Conservation (phyloP, 2,113 vertebrate genomes). For the Brachionichthys hirsutus region DNA sequence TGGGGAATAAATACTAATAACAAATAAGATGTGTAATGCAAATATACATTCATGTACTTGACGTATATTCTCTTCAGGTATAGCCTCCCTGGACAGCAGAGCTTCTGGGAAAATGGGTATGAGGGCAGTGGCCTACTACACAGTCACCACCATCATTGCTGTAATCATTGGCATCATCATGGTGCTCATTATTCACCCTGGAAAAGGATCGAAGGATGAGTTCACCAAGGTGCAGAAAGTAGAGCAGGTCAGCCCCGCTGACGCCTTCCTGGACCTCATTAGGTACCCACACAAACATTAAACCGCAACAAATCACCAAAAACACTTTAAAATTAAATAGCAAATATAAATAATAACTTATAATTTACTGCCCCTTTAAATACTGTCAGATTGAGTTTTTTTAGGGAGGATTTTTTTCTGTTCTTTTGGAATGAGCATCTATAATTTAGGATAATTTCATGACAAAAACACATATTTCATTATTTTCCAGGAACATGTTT, state of each 20-base stretch:
- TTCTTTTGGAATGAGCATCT: not conserved
- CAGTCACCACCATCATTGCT: constrained; percentile 93
- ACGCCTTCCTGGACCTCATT: constrained; percentile 96
- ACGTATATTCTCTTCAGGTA: constrained; percentile 75
- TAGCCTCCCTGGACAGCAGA: constrained; percentile 93
- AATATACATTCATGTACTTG: not conserved
- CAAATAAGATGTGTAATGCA: not conserved
- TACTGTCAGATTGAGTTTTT: constrained; percentile 4
- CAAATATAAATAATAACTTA: not conserved
- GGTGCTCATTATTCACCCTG: constrained; percentile 95
- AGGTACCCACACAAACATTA: constrained; percentile 76
- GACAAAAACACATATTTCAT: constrained; percentile 36
- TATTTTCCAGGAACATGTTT: constrained; percentile 93
- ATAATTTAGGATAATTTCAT: not conserved
- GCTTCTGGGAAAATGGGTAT: constrained; percentile 96
- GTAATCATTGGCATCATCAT: constrained; percentile 95
- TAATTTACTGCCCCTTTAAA: no score
- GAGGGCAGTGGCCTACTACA: constrained; percentile 94
- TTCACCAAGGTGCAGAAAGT: constrained; percentile 87
- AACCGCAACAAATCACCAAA: not conserved
- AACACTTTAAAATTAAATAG: not conserved
- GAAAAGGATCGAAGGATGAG: constrained; percentile 91
- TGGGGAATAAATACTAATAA: not conserved
- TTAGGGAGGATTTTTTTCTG: not conserved
- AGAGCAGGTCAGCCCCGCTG: constrained; percentile 88